These are phyloP conservation scores for Lophochroa leadbeateri DNA, from an alignment of 2,113 vertebrate species.

Conservation along the genomic window DNA sequence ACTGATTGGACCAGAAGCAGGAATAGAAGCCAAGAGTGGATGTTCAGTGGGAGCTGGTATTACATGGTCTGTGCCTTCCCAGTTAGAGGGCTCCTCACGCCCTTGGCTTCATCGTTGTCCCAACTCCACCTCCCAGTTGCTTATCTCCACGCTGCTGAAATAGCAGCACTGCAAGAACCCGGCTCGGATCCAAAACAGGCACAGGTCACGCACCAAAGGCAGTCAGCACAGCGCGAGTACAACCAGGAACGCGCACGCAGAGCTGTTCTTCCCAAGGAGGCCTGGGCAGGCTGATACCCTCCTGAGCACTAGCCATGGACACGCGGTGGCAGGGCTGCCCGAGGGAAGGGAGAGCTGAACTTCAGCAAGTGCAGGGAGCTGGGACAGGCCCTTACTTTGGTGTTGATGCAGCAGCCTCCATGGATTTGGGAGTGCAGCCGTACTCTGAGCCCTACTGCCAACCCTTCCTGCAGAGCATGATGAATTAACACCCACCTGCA, in stretches of 20 bases:
- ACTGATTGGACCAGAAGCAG: neutral
- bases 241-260: fast-evolving
- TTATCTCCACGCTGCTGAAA: neutral
- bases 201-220: neutral
- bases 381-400: neutral
- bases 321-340: fast-evolving
- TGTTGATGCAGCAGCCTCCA: neutral
- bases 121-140: neutral
- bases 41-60: neutral
- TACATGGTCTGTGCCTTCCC: neutral
- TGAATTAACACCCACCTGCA: neutral
- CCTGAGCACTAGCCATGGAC: neutral
- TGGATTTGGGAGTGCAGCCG: fast-evolving
- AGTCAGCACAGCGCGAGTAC: fast-evolving
- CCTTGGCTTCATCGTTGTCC: neutral
- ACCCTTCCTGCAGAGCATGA: fast-evolving
- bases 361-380: neutral
- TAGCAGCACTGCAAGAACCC: neutral
- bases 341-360: neutral
- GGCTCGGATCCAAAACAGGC: fast-evolving
- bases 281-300: neutral
- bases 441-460: fast-evolving
- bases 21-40: neutral
- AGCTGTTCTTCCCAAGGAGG: neutral
- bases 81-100: neutral